phyloP scores from a whole-genome alignment of 2,113 vertebrate species.

The Phylloscopus trochilus region DNA sequence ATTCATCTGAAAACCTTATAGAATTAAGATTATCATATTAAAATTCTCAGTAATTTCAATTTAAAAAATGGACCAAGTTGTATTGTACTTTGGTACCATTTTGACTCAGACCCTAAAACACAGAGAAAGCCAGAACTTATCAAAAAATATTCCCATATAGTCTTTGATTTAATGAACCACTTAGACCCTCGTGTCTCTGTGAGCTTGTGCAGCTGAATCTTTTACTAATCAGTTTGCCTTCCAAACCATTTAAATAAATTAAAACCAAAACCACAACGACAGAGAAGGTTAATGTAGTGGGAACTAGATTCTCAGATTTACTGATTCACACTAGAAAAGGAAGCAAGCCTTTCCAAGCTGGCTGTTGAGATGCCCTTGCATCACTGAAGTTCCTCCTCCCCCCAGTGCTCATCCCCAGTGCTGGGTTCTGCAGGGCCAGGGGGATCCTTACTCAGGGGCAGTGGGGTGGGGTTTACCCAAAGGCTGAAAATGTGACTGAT shows the following conservation, averaged over 20 bases:
- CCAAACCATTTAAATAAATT: background rate
- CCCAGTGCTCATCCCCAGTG: fast-evolving
- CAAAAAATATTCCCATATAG: background rate
- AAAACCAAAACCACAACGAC: background rate
- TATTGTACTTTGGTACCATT: background rate
- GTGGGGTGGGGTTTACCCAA: background rate
- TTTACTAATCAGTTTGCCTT: background rate
- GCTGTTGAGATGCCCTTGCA: background rate
- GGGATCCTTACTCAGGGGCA: background rate
- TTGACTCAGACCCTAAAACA: background rate
- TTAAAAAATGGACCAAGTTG: background rate
- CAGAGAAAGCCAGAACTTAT: background rate
- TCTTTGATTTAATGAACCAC: background rate
- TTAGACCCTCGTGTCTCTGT: background rate
- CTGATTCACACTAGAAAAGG: background rate
- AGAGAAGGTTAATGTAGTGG: background rate
- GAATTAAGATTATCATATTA: background rate
- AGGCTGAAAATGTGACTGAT: background rate
- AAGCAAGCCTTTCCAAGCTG: background rate
- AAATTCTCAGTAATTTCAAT: background rate
- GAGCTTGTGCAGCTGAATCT: background rate
- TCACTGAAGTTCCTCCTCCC: too few species aligned
- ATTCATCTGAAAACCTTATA: background rate
- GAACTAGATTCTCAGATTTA: background rate
- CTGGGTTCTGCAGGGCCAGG: background rate